phyloP scores from a whole-genome alignment of 2,888 invertebrate species.

The Troides oblongomaculatus region DNA sequence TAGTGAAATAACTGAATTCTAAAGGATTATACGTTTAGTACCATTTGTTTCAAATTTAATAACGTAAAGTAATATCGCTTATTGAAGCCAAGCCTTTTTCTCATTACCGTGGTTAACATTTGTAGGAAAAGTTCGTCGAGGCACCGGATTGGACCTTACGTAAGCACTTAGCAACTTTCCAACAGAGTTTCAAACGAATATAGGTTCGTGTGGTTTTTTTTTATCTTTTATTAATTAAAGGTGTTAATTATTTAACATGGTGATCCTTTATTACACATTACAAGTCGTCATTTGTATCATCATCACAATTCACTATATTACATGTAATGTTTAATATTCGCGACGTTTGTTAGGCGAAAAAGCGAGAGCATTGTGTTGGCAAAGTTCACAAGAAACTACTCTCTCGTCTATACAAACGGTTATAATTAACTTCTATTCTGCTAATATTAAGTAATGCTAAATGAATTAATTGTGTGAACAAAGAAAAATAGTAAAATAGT shows the following conservation, averaged over 20 bases:
- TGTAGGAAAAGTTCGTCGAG: conserved; percentile 24
- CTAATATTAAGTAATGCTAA: conserved; percentile 19
- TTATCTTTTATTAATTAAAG: conserved; percentile 3
- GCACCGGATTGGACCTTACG: conserved; percentile 28
- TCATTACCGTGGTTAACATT: conserved; percentile 28
- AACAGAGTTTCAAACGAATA: conserved; percentile 17
- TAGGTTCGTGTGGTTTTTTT: conserved; percentile 22
- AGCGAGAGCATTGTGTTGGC: too few species aligned
- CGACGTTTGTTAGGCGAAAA: too few species aligned
- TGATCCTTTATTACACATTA: neutral
- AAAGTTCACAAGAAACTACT: too few species aligned
- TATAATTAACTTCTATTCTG: too few species aligned
- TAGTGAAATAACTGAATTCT: neutral
- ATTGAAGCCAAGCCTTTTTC: conserved; percentile 17
- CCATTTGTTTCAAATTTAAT: conserved; percentile 22
- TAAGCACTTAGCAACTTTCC: conserved; percentile 30
- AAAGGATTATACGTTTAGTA: conserved; percentile 6
- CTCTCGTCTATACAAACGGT: too few species aligned
- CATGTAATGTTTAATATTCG: too few species aligned
- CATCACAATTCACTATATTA: too few species aligned
- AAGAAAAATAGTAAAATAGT: conserved; percentile 19
- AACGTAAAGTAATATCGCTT: conserved; percentile 16
- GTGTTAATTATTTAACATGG: conserved; percentile 1
- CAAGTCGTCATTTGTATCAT: too few species aligned
- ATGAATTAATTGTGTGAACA: conserved; percentile 21